Evolutionary conservation across 2,113 vertebrate genomes (phyloP).

Genomic region (Lates calcarifer): DNA sequence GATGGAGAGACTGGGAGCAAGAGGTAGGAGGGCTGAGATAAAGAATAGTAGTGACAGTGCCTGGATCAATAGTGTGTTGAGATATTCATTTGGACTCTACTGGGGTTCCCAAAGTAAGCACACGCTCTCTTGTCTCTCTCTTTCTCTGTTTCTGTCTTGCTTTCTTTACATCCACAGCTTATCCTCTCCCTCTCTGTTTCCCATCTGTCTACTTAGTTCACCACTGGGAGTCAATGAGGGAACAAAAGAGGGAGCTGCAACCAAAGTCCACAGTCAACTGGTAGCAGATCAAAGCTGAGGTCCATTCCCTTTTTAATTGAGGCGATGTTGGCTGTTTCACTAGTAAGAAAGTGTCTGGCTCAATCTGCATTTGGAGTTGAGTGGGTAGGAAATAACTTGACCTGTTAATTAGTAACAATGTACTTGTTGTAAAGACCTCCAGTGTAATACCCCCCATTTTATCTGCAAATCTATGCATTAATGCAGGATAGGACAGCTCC

Average conservation of each 20-base stretch:
- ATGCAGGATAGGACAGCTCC: neutral
- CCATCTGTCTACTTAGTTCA: constrained; percentile 8
- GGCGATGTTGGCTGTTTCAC: constrained; percentile 10
- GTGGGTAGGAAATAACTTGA: constrained; percentile 29
- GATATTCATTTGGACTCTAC: constrained; percentile 68
- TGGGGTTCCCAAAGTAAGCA: constrained; percentile 40
- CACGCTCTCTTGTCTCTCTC: constrained; percentile 27
- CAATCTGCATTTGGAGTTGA: constrained; percentile 34
- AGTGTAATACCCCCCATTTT: neutral
- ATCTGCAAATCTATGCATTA: neutral
- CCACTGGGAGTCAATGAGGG: constrained; percentile 38
- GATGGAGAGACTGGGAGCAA: constrained; percentile 57
- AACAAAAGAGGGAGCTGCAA: constrained; percentile 33
- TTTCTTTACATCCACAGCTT: constrained; percentile 23
- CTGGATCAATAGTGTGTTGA: constrained; percentile 67
- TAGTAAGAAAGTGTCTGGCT: constrained; percentile 18
- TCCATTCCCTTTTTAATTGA: constrained; percentile 56
- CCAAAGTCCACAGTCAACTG: constrained; percentile 9
- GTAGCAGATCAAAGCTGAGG: constrained; percentile 28
- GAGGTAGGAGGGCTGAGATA: constrained; percentile 45
- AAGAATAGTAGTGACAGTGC: constrained; percentile 52
- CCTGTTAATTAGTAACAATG: constrained; percentile 18
- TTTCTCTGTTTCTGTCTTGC: constrained; percentile 5
- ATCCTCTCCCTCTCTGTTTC: neutral
- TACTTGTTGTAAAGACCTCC: constrained; percentile 6